Evolutionary conservation across 2,113 vertebrate species (phyloP).

Genomic region (Mirza zaza): DNA sequence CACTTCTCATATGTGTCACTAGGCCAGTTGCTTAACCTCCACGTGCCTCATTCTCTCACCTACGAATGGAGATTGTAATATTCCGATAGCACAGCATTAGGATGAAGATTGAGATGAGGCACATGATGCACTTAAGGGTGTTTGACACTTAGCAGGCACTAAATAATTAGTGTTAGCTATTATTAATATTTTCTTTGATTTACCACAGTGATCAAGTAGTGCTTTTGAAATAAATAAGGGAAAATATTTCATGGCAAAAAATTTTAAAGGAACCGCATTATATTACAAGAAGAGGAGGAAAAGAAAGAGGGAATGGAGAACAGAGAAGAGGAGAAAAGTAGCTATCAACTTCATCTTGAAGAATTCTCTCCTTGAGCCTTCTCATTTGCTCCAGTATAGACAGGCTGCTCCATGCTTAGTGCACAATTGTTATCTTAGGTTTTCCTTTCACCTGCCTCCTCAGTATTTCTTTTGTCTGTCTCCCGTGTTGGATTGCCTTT

Average conservation of each 20-base stretch:
- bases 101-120: not conserved
- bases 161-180: not conserved
- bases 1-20: not conserved
- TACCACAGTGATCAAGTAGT: not conserved
- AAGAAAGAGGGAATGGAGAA: not conserved
- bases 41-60: not conserved
- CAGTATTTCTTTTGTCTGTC: not conserved
- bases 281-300: not conserved
- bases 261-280: not conserved
- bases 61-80: not conserved
- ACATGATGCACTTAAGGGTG: not conserved
- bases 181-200: not conserved
- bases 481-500: not conserved
- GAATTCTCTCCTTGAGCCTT: not conserved
- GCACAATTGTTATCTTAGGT: too few species aligned
- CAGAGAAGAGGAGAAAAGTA: not conserved
- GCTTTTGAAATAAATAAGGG: constrained; percentile 12
- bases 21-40: not conserved
- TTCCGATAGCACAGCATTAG: not conserved
- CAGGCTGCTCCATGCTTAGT: not conserved
- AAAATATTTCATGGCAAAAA: not conserved
- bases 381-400: not conserved
- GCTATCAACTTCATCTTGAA: not conserved
- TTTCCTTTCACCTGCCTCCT: not conserved
- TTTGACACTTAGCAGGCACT: not conserved